Evolutionary conservation across 2,888 invertebrate species (phyloP).

Genomic region (Resseliella maxima): DNA sequence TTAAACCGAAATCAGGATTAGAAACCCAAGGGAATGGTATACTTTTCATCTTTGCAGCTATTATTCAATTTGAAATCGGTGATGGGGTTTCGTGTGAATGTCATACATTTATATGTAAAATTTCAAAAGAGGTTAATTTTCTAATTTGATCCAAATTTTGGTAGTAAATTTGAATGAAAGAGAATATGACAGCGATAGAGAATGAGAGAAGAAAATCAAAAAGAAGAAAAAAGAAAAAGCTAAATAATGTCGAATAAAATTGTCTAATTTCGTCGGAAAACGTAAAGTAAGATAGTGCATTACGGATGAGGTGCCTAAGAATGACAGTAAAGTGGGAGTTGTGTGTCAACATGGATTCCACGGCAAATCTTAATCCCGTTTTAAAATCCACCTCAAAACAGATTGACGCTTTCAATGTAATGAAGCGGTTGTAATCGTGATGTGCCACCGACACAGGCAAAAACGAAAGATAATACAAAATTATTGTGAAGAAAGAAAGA

Average conservation of each 20-base stretch:
- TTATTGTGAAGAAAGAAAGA: not conserved
- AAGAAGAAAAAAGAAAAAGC: not conserved
- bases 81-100: no score
- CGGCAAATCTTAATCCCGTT: not conserved
- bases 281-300: not conserved
- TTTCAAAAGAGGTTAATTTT: conserved; percentile 19
- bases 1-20: not conserved
- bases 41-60: no score
- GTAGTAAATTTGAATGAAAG: not conserved
- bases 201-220: not conserved
- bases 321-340: not conserved
- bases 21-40: no score
- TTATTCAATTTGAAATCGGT: no score
- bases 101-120: no score
- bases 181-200: no score
- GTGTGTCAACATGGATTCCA: not conserved
- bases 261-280: not conserved
- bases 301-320: not conserved
- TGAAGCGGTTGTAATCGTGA: not conserved
- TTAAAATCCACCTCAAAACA: not conserved
- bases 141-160: not conserved
- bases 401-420: not conserved
- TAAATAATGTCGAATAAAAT: conserved; percentile 12
- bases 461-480: not conserved
- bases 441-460: not conserved